phyloP scores from a whole-genome alignment of 2,797 vertebrate species.

The Podargus strigoides region DNA sequence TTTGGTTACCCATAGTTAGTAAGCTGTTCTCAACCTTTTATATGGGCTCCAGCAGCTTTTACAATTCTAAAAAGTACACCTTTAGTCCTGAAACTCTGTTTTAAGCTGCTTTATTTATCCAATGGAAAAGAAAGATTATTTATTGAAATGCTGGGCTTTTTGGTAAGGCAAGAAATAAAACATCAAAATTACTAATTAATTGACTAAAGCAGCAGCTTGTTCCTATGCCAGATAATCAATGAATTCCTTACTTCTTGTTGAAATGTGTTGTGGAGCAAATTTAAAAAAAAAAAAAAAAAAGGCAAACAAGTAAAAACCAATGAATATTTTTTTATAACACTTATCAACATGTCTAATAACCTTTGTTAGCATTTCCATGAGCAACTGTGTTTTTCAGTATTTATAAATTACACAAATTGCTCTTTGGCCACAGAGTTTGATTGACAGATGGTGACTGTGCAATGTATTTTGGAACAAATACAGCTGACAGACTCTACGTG shows the following conservation, averaged over 20 bases:
- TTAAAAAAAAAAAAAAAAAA: neutral
- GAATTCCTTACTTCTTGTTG: neutral
- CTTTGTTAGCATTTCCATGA: neutral
- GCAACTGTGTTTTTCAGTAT: neutral
- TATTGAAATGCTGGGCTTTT: neutral
- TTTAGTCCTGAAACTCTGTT: neutral
- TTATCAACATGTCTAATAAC: neutral
- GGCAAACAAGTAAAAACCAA: neutral
- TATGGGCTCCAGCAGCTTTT: neutral
- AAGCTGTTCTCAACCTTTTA: neutral
- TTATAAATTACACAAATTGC: neutral
- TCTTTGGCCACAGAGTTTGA: neutral
- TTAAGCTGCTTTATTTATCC: neutral
- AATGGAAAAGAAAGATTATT: neutral
- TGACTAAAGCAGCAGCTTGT: neutral
- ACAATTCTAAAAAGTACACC: neutral
- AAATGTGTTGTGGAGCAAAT: neutral
- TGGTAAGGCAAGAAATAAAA: neutral
- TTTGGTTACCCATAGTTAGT: neutral
- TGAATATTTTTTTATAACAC: neutral
- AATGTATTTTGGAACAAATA: conserved; percentile 3
- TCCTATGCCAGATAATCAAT: neutral
- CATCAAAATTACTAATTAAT: neutral
- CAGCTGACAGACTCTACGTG: neutral
- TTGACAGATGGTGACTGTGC: neutral